Evolutionary conservation across 2,797 vertebrate species (phyloP).

Genomic region (Odontamblyopus rebecca): DNA sequence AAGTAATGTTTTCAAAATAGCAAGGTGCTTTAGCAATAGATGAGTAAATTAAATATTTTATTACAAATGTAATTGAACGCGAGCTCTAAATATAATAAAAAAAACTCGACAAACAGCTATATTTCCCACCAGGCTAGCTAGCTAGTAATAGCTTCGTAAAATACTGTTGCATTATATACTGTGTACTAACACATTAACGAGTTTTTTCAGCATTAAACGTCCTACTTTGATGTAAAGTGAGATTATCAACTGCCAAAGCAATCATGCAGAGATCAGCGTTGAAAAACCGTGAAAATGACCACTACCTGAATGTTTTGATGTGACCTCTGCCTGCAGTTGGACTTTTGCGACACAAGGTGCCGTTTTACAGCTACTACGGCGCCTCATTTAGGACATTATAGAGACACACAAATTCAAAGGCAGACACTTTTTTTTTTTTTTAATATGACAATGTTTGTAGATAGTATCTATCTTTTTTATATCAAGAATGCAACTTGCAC

Average conservation of each 20-base stretch:
- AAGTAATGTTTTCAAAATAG: too few relatives aligned
- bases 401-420: too few relatives aligned
- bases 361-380: slow-evolving; percentile 48
- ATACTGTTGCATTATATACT: neutral
- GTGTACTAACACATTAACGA: neutral
- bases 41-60: too few relatives aligned
- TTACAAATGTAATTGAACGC: too few relatives aligned
- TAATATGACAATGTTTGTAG: too few relatives aligned
- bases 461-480: too few relatives aligned
- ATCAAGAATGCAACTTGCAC: too few relatives aligned
- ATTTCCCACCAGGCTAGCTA: neutral
- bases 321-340: slow-evolving; percentile 68
- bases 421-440: too few relatives aligned
- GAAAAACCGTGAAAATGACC: neutral
- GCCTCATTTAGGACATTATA: neutral
- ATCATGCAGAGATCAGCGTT: rapidly evolving
- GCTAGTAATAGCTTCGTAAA: neutral
- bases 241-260: rapidly evolving
- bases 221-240: rapidly evolving
- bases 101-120: neutral
- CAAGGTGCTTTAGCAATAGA: too few relatives aligned
- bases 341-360: slow-evolving; percentile 35
- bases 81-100: too few relatives aligned
- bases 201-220: neutral
- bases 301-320: slow-evolving; percentile 52